Evolutionary conservation across 2,888 invertebrate genomes (phyloP).

Genomic region (Muschampia plurimacula): DNA sequence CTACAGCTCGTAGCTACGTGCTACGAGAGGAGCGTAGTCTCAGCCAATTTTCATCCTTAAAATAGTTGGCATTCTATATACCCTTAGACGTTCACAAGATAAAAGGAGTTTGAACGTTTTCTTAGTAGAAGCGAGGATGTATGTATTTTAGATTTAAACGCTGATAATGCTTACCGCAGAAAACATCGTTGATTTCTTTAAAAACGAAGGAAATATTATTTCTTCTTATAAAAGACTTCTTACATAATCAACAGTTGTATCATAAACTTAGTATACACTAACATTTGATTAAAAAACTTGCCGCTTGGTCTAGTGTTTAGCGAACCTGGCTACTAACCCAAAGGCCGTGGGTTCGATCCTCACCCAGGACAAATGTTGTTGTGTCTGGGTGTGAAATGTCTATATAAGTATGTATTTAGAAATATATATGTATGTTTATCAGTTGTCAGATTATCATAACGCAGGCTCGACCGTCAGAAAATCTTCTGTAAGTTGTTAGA

Average conservation of each 20-base stretch:
- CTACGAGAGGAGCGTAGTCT: conserved; percentile 25
- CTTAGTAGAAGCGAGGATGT: conserved; percentile 18
- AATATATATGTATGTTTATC: too few relatives aligned
- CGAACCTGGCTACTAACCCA: too few relatives aligned
- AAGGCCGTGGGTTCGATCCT: too few relatives aligned
- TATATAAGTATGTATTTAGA: too few relatives aligned
- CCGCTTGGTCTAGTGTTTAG: too few relatives aligned
- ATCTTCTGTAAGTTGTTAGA: too few relatives aligned
- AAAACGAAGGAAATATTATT: not conserved
- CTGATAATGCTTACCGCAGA: conserved; percentile 19
- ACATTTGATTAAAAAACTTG: too few relatives aligned
- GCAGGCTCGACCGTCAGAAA: too few relatives aligned
- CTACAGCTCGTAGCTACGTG: not conserved
- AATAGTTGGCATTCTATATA: conserved; percentile 33
- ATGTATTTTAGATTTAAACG: conserved; percentile 33
- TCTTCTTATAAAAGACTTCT: not conserved
- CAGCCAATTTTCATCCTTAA: conserved; percentile 35
- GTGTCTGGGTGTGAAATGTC: too few relatives aligned
- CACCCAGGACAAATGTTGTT: too few relatives aligned
- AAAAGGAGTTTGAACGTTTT: conserved; percentile 33
- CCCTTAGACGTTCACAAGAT: conserved; percentile 12
- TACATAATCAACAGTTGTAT: not conserved
- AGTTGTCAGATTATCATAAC: too few relatives aligned
- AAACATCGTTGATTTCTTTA: conserved; percentile 8
- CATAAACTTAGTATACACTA: too few relatives aligned